Evolutionary conservation across 2,888 invertebrate genomes (phyloP).

Genomic region (Rugalucina vietnamica): DNA sequence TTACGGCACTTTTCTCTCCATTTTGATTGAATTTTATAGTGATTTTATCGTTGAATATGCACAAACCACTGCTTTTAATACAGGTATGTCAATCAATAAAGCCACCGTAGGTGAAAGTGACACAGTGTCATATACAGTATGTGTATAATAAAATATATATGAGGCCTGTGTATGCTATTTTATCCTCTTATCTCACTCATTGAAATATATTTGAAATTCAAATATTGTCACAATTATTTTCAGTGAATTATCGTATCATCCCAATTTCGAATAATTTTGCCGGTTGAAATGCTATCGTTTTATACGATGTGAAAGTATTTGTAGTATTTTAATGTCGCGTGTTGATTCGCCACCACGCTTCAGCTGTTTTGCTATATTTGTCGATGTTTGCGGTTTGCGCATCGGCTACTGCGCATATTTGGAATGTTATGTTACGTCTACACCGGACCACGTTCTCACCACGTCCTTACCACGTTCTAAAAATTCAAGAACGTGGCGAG

Average conservation of each 20-base stretch:
- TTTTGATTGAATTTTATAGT: not conserved
- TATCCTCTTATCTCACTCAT: no score
- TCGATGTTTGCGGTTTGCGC: not conserved
- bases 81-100: not conserved
- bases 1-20: slow-evolving; percentile 24
- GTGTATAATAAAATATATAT: no score
- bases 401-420: not conserved
- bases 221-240: no score
- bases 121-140: no score
- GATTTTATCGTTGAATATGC: not conserved
- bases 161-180: no score
- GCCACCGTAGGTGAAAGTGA: no score
- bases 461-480: no score
- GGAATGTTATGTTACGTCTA: not conserved
- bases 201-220: no score
- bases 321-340: not conserved
- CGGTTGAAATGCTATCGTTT: not conserved
- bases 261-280: not conserved
- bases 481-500: no score
- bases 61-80: not conserved
- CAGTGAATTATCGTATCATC: no score
- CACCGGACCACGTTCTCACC: no score
- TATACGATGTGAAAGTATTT: not conserved
- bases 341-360: not conserved
- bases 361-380: not conserved